These are phyloP conservation scores for Drosophila tani DNA, from an alignment of 1,140 invertebrate genomes.

Conservation along the genomic window DNA sequence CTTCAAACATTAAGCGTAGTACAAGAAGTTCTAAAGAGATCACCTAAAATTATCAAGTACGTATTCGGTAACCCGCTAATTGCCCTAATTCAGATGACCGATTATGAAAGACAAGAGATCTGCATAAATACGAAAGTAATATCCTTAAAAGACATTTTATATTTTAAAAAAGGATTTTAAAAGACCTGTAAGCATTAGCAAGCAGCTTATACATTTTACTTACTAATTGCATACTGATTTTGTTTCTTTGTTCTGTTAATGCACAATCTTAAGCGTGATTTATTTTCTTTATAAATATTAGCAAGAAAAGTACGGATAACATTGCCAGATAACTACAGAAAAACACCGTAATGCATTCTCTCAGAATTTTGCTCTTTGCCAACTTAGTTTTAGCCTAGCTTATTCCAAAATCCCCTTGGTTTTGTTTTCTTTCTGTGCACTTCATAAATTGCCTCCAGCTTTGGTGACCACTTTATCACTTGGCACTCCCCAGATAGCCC, in stretches of 20 bases:
- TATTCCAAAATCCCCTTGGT: background rate
- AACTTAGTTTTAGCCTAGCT: slow-evolving; percentile 2
- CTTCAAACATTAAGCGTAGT: too few relatives aligned
- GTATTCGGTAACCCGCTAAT: too few relatives aligned
- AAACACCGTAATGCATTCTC: background rate
- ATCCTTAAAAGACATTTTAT: too few relatives aligned
- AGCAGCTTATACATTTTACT: background rate
- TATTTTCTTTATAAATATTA: background rate
- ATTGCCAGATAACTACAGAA: background rate
- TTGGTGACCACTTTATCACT: slow-evolving; percentile 55
- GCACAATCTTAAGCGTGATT: background rate
- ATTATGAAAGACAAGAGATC: too few relatives aligned
- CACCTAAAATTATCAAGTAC: too few relatives aligned
- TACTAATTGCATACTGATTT: background rate
- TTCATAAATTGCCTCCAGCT: slow-evolving; percentile 53
- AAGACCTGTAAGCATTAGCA: too few relatives aligned
- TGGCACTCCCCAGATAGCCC: slow-evolving; percentile 39
- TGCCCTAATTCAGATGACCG: too few relatives aligned
- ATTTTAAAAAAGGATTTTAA: too few relatives aligned
- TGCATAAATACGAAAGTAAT: too few relatives aligned
- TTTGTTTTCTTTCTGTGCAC: slow-evolving; percentile 33
- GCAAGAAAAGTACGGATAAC: background rate
- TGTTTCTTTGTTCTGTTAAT: background rate
- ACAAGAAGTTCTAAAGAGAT: background rate
- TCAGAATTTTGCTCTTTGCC: slow-evolving; percentile 11